These are phyloP conservation scores for Halyomorpha halys DNA, from an alignment of 1,140 invertebrate genomes.

Conservation along the genomic window DNA sequence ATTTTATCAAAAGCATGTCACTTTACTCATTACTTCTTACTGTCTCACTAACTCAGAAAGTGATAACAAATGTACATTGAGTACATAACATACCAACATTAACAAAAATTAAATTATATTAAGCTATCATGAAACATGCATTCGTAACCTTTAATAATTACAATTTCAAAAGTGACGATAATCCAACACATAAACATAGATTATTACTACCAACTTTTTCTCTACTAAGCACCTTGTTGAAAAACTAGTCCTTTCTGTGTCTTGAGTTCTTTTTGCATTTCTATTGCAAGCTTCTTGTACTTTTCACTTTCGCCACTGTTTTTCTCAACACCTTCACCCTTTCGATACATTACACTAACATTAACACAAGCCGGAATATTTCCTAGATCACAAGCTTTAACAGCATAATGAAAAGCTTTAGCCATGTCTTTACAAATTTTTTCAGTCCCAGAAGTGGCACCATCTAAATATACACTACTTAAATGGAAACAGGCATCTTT, in stretches of 20 bases:
- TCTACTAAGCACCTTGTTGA: constrained; percentile 18
- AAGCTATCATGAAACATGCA: too few species aligned
- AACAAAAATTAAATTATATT: too few species aligned
- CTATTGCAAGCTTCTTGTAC: constrained; percentile 56
- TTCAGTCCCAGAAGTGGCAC: constrained; percentile 46
- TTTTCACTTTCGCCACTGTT: constrained; percentile 56
- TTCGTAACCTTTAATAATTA: too few species aligned
- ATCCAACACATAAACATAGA: too few species aligned
- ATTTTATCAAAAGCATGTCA: too few species aligned
- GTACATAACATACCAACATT: too few species aligned
- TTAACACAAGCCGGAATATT: constrained; percentile 72
- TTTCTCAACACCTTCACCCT: constrained; percentile 52
- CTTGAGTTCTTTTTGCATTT: constrained; percentile 51
- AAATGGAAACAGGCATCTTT: constrained; percentile 69
- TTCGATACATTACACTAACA: constrained; percentile 66
- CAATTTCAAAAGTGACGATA: too few species aligned
- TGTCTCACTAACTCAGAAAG: too few species aligned
- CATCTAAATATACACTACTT: constrained; percentile 63
- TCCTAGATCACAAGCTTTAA: constrained; percentile 65
- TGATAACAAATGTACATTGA: too few species aligned
- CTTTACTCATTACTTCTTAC: too few species aligned
- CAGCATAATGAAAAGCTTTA: constrained; percentile 62
- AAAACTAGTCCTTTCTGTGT: constrained; percentile 19
- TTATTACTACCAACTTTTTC: too few species aligned
- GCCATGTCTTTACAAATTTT: constrained; percentile 56